Conservation (phyloP, 2,888 invertebrate genomes). For the Coelopa pilipes region DNA sequence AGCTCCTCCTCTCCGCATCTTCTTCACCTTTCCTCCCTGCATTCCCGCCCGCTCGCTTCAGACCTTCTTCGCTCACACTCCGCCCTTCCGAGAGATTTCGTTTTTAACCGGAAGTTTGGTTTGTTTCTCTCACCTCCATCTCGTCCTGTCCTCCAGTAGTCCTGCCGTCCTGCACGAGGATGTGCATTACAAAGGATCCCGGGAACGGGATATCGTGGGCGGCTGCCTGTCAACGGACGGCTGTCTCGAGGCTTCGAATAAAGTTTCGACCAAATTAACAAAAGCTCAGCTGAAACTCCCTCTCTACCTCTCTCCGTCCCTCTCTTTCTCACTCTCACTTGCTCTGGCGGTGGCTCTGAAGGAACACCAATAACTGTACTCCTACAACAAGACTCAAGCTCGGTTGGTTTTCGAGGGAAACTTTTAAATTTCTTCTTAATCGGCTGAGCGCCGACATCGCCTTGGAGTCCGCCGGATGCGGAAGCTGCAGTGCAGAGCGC, state of each 20-base stretch:
- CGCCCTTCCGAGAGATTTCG: background rate
- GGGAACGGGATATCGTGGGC: no score
- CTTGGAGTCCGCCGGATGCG: background rate
- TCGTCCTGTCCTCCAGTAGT: background rate
- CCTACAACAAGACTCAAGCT: background rate
- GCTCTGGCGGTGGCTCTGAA: background rate
- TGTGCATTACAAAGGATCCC: no score
- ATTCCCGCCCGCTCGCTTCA: no score
- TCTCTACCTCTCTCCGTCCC: no score
- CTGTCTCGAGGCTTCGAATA: background rate
- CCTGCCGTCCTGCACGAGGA: background rate
- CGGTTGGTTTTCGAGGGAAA: slow-evolving; percentile 1
- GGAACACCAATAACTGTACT: background rate
- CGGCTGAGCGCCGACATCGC: background rate
- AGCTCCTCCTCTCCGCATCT: no score
- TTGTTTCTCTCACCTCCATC: background rate
- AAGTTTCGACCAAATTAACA: slow-evolving; percentile 8
- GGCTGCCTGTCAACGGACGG: no score
- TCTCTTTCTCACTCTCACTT: no score
- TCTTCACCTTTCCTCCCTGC: no score
- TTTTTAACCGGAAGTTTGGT: background rate
- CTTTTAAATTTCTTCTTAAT: slow-evolving; percentile 6
- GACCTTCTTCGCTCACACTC: no score
- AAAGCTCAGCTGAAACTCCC: background rate
- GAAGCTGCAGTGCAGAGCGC: background rate